phyloP scores from a whole-genome alignment of 2,888 invertebrate genomes.

The Drosophila colorata region DNA sequence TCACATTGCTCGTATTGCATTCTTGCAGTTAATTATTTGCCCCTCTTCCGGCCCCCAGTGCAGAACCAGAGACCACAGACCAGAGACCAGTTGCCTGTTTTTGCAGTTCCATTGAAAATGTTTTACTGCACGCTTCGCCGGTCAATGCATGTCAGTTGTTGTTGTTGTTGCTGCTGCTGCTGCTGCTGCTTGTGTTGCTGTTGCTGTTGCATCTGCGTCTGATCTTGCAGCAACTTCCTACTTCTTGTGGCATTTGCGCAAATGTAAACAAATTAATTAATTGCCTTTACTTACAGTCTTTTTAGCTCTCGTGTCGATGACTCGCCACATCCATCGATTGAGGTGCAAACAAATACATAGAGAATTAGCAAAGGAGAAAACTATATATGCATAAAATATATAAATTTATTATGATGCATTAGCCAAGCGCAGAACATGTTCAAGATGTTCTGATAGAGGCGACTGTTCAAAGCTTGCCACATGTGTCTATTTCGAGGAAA shows the following conservation, averaged over 20 bases:
- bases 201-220: slow-evolving; percentile 71
- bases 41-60: slow-evolving; percentile 23
- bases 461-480: not conserved
- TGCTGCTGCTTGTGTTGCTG: slow-evolving; percentile 34
- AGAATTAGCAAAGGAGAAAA: slow-evolving; percentile 6
- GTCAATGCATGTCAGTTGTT: slow-evolving; percentile 74
- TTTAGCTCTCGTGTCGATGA: slow-evolving; percentile 52
- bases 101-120: slow-evolving; percentile 77
- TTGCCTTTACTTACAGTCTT: slow-evolving; percentile 74
- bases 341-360: slow-evolving; percentile 22
- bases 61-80: slow-evolving; percentile 40
- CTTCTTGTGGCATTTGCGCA: slow-evolving; percentile 74
- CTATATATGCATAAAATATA: slow-evolving; percentile 51
- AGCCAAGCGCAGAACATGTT: slow-evolving; percentile 20
- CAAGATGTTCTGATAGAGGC: slow-evolving; percentile 17
- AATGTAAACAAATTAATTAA: slow-evolving; percentile 80
- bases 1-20: slow-evolving; percentile 76
- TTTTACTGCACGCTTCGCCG: slow-evolving; percentile 79
- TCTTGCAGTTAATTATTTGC: slow-evolving; percentile 80
- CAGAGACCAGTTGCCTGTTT: slow-evolving; percentile 60
- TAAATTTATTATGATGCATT: slow-evolving; percentile 56
- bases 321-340: slow-evolving; percentile 34
- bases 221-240: slow-evolving; percentile 79
- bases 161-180: slow-evolving; percentile 24
- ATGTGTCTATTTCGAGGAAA: not conserved